These are phyloP conservation scores for Carduelis carduelis DNA, from an alignment of 2,797 vertebrate species.

Conservation along the genomic window DNA sequence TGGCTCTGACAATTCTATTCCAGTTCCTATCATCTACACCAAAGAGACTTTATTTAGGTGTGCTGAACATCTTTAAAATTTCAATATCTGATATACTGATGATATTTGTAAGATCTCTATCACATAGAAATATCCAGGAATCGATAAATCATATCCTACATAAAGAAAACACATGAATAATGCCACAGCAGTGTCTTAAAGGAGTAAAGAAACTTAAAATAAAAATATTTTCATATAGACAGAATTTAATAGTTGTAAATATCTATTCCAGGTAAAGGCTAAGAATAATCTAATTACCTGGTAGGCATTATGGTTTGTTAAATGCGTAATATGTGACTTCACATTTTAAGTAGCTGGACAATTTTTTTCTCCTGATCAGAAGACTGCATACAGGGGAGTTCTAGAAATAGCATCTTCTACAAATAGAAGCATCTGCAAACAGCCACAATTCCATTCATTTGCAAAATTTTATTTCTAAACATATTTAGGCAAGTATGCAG, in stretches of 20 bases:
- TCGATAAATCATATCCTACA: not conserved
- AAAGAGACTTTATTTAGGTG: slow-evolving; percentile 50
- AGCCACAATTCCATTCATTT: not conserved
- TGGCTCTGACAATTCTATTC: slow-evolving; percentile 33
- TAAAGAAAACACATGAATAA: slow-evolving; percentile 16
- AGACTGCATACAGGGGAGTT: not conserved
- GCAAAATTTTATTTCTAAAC: not conserved
- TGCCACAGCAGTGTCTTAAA: not conserved
- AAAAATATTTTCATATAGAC: not conserved
- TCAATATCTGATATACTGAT: not conserved
- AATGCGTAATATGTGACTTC: not conserved
- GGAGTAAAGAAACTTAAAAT: not conserved
- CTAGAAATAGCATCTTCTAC: not conserved
- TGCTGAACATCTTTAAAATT: slow-evolving; percentile 36
- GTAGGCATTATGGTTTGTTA: not conserved
- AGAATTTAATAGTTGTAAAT: not conserved
- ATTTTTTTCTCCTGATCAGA: not conserved
- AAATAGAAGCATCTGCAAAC: not conserved
- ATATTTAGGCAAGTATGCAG: not conserved
- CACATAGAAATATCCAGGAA: not conserved
- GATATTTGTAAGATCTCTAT: not conserved
- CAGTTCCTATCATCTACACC: slow-evolving; percentile 28
- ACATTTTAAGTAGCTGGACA: not conserved
- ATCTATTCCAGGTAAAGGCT: not conserved
- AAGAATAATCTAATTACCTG: not conserved